A percentile compares a stretch with the other conserved stretches of the same genome.
Evolutionary conservation across 2,888 invertebrate species (phyloP).

Genomic region (Choristoneura rosaceana): DNA sequence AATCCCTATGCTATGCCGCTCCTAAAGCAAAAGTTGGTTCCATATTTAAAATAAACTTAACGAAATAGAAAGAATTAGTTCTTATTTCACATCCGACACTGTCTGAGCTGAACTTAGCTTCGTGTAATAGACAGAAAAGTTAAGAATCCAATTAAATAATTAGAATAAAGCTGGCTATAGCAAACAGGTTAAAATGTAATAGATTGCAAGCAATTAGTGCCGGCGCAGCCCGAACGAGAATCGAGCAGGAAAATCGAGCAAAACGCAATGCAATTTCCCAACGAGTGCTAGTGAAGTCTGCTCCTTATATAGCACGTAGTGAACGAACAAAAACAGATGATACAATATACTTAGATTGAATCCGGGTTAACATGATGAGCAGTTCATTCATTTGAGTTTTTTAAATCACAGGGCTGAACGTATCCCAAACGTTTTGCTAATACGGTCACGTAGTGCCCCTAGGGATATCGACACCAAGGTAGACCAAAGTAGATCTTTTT

Average conservation of each 20-base stretch:
- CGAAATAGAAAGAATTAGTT: not conserved
- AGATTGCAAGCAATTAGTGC: slow-evolving; percentile 76
- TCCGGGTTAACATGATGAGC: slow-evolving; percentile 1
- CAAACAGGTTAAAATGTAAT: slow-evolving; percentile 75
- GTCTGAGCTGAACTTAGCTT: not conserved
- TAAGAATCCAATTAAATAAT: slow-evolving; percentile 50
- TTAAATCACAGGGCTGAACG: not conserved
- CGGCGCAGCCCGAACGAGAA: slow-evolving; percentile 41
- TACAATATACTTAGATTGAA: not conserved
- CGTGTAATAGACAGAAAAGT: not conserved
- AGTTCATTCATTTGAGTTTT: not conserved
- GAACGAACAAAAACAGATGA: not conserved
- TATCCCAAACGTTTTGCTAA: too few relatives aligned
- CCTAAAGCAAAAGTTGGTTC: too few relatives aligned
- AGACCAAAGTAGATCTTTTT: too few relatives aligned
- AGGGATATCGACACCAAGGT: too few relatives aligned
- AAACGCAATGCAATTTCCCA: slow-evolving; percentile 51
- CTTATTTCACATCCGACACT: not conserved
- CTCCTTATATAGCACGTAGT: not conserved
- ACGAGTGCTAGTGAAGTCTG: slow-evolving; percentile 43
- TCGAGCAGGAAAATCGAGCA: slow-evolving; percentile 45
- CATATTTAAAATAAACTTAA: not conserved
- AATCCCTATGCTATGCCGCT: too few relatives aligned
- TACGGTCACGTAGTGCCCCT: too few relatives aligned
- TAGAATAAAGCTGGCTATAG: slow-evolving; percentile 57